Base-by-base conservation (phyloP, 2,888 invertebrate species). In the Cryptophagus acutangulus region DNA sequence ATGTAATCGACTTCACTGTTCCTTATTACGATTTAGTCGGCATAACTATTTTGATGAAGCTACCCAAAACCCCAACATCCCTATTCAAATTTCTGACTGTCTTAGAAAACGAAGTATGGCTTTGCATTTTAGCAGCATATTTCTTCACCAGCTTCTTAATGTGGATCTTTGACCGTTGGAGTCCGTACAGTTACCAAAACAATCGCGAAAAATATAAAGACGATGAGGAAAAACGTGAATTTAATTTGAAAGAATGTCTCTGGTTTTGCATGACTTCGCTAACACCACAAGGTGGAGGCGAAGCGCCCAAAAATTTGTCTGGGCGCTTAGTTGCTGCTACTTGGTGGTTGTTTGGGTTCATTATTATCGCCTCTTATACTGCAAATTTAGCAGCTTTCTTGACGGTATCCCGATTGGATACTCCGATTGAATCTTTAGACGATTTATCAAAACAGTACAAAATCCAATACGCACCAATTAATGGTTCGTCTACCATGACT, bases 201-300 rank as follows among this genome's bases (percentile, higher is more conserved):
- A 94, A 94, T 65, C 76, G 88, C 4, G 90, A 92, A 43, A 91
- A 90, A 62, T 94, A 93, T 64, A 87, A 85, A 62, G 86, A 92
- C 41, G 92, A 93, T 54, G 90, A 91, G 52, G 94, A 94, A 61
- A 94, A 94, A 62, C 74, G 96, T 2, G 90, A 93, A 63, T 97
- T 97, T 62, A 91, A 87, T 30, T 70, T 97, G 20, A 95, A 94
- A 65, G 97, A 97, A 69, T 95, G 95, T 61, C 76, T 97, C 0
- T 97, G 96, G 96, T 97, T 97, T 67, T 96, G 96, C 62, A 94
- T 97, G 93, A 96, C 96, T 26, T 96, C 95, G 20, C 71, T 97
- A 12, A 97, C 96, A 0, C 97, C 97, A 0, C 81, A 87, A 69
- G 93, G 94, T 0, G 94, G 94, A 0, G 94, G 94, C 1, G 94